phyloP scores from a whole-genome alignment of 2,113 vertebrate species.

The Ailurus styani region DNA sequence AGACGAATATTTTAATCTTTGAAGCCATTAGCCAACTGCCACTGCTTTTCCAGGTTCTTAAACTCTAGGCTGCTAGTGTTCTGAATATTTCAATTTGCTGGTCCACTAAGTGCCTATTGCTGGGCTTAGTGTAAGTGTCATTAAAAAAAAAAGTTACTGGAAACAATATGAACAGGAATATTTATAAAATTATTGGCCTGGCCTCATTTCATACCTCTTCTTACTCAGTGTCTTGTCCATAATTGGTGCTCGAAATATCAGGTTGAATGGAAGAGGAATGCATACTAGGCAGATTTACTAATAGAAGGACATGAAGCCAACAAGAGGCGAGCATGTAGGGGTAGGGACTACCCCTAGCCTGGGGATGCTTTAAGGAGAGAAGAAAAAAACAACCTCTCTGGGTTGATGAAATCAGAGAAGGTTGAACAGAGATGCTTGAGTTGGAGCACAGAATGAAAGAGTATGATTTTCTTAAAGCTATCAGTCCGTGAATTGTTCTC shows the following conservation, averaged over 20 bases:
- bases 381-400: neutral
- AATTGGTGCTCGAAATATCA: neutral
- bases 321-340: accelerated
- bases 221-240: neutral
- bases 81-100: neutral
- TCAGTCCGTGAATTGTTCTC: neutral
- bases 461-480: neutral
- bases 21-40: neutral
- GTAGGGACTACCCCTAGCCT: accelerated
- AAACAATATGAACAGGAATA: neutral
- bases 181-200: neutral
- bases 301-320: neutral
- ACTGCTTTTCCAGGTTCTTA: neutral
- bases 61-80: neutral
- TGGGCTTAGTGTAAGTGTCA: neutral
- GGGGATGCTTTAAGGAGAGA: neutral
- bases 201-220: neutral
- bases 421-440: neutral
- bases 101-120: neutral
- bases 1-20: neutral
- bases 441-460: neutral
- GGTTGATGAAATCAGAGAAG: neutral
- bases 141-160: neutral
- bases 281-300: neutral
- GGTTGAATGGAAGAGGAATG: neutral